A percentile compares a stretch with the other conserved stretches of the same genome.
These are phyloP conservation scores for Argyra leucocephala DNA, from an alignment of 2,888 invertebrate genomes.

Conservation along the genomic window DNA sequence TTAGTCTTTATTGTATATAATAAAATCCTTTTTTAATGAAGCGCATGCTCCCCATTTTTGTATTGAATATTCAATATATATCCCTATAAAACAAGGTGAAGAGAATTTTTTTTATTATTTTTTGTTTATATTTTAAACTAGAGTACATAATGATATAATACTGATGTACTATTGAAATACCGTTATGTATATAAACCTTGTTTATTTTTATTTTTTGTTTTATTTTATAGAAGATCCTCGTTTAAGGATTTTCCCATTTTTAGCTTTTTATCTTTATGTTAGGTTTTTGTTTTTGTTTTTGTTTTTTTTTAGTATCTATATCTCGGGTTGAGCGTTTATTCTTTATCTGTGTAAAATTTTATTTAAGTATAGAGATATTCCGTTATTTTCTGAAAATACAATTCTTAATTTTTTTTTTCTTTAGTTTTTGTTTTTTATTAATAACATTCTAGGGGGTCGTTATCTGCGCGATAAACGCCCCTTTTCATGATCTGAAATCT, in stretches of 20 bases:
- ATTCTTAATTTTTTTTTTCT: slow-evolving; percentile 16
- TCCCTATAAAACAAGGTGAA: too few species aligned
- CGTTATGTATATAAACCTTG: too few species aligned
- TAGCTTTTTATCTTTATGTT: slow-evolving; percentile 2
- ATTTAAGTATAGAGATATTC: slow-evolving; percentile 23
- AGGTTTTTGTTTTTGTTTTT: slow-evolving; percentile 20
- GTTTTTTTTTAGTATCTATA: slow-evolving; percentile 11
- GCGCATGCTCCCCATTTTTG: not conserved
- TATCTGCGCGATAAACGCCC: slow-evolving; percentile 32
- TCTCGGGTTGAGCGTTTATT: not conserved
- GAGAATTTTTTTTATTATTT: too few species aligned
- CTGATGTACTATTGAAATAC: too few species aligned
- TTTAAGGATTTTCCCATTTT: slow-evolving; percentile 1
- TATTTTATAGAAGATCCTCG: not conserved
- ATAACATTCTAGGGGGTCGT: slow-evolving; percentile 25
- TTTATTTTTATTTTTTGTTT: not conserved
- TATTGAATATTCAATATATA: too few species aligned
- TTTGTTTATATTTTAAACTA: too few species aligned
- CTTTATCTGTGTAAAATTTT: slow-evolving; percentile 21
- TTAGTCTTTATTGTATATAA: not conserved
- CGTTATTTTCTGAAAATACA: slow-evolving; percentile 18
- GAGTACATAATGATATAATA: too few species aligned
- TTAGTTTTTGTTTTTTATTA: slow-evolving; percentile 16
- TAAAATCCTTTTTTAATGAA: not conserved
- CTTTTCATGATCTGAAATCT: slow-evolving; percentile 20